Percentiles rank a stretch among this genome's conserved stretches.
phyloP scores from a whole-genome alignment of 2,113 vertebrate genomes.

The Crypturellus undulatus region DNA sequence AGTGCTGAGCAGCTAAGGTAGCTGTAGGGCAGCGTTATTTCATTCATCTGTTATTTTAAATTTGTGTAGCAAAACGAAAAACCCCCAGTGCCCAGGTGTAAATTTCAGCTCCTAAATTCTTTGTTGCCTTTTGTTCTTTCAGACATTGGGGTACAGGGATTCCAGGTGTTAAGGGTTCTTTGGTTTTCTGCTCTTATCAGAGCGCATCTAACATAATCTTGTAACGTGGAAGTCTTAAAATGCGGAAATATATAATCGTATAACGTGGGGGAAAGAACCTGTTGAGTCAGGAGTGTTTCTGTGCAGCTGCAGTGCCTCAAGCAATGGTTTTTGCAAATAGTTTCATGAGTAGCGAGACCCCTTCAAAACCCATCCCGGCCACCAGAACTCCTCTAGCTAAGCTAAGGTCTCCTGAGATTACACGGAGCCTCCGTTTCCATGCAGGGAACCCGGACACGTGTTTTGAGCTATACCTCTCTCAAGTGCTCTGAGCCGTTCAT shows the following conservation, averaged over 20 bases:
- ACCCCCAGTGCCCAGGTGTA: not conserved
- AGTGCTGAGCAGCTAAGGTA: not conserved
- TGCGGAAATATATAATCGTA: not conserved
- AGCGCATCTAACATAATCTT: not conserved
- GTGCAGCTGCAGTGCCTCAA: not conserved
- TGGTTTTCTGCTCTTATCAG: not conserved
- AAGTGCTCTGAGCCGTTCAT: not conserved
- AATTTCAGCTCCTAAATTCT: not conserved
- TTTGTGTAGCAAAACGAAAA: not conserved
- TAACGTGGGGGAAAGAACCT: not conserved
- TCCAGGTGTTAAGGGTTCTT: not conserved
- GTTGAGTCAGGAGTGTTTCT: fast-evolving
- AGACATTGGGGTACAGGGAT: fast-evolving
- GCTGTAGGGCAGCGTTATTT: not conserved
- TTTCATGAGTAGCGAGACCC: not conserved
- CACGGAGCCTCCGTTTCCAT: fast-evolving
- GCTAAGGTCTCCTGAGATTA: not conserved
- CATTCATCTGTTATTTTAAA: not conserved
- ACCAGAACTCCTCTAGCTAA: not conserved
- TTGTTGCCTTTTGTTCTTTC: fast-evolving
- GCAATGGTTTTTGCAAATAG: not conserved
- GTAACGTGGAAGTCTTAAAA: too few relatives aligned
- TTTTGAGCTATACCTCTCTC: not conserved
- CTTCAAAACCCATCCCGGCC: not conserved
- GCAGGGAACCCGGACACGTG: not conserved